Evolutionary conservation across 2,888 invertebrate species (phyloP).

Genomic region (Chalcosyrphus nemorum): DNA sequence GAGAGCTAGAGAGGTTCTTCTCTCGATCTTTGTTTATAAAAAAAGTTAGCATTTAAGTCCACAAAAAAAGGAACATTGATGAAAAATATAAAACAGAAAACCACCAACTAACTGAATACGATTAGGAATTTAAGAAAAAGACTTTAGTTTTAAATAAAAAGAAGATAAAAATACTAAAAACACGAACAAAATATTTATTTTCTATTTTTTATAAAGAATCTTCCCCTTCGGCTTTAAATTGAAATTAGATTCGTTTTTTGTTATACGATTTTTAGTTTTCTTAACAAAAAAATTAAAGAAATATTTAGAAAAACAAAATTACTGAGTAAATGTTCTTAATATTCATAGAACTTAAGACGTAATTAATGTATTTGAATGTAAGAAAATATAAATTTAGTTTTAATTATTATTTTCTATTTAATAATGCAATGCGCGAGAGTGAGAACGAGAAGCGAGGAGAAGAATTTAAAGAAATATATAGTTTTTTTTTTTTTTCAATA

Average conservation of each 20-base stretch:
- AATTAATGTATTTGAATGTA: slow-evolving; percentile 45
- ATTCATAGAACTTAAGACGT: slow-evolving; percentile 23
- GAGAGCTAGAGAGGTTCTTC: slow-evolving; percentile 2
- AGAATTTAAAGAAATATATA: slow-evolving; percentile 24
- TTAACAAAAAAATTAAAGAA: not conserved
- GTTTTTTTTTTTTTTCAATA: slow-evolving; percentile 26
- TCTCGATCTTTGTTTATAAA: slow-evolving; percentile 52
- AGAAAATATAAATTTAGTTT: slow-evolving; percentile 42
- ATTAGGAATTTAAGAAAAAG: slow-evolving; percentile 62
- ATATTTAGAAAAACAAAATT: slow-evolving; percentile 34
- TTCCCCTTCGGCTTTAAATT: slow-evolving; percentile 66
- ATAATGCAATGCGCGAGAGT: slow-evolving; percentile 60
- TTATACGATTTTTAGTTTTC: slow-evolving; percentile 5
- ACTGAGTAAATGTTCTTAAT: slow-evolving; percentile 36
- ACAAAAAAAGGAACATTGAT: not conserved
- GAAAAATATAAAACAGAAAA: slow-evolving; percentile 42
- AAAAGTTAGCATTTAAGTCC: slow-evolving; percentile 36
- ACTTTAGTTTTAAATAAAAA: slow-evolving; percentile 40
- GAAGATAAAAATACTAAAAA: not conserved
- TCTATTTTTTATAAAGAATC: slow-evolving; percentile 35
- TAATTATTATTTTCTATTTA: slow-evolving; percentile 44
- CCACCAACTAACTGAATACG: slow-evolving; percentile 71
- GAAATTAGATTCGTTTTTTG: slow-evolving; percentile 52
- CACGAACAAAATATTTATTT: slow-evolving; percentile 63
- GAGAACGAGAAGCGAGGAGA: slow-evolving; percentile 34